Conservation (phyloP, 1,140 invertebrate genomes). For the Atta cephalotes region DNA sequence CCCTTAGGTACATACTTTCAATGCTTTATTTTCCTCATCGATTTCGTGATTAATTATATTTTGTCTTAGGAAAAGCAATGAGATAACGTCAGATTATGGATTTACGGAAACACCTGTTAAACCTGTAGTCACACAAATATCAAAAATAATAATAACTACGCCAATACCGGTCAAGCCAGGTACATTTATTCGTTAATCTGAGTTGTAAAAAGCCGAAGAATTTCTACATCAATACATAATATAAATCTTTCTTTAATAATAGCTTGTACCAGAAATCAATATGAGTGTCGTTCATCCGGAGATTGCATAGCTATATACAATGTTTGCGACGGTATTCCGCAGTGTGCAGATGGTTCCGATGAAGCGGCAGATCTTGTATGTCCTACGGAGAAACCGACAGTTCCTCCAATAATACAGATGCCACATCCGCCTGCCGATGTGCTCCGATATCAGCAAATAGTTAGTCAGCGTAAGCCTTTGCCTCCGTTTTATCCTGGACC, state of each 20-base stretch:
- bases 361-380: slow-evolving; percentile 94
- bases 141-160: slow-evolving; percentile 76
- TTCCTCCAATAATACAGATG: slow-evolving; percentile 71
- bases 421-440: slow-evolving; percentile 65
- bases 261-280: slow-evolving; percentile 93
- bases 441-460: slow-evolving; percentile 80
- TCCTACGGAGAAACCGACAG: slow-evolving; percentile 86
- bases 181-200: slow-evolving; percentile 25
- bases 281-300: slow-evolving; percentile 93
- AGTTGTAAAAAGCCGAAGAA: slow-evolving; percentile 7
- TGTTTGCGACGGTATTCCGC: slow-evolving; percentile 97
- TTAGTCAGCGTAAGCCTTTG: slow-evolving; percentile 76
- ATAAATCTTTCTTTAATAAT: slow-evolving; percentile 40
- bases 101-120: slow-evolving; percentile 75
- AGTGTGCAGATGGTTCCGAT: slow-evolving; percentile 96
- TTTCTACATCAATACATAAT: slow-evolving; percentile 16
- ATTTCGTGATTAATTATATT: slow-evolving; percentile 34
- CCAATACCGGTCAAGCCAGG: slow-evolving; percentile 74
- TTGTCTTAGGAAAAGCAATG: slow-evolving; percentile 72
- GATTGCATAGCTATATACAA: slow-evolving; percentile 99
- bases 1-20: slow-evolving; percentile 88
- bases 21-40: background rate
- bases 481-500: slow-evolving; percentile 73
- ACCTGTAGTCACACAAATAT: slow-evolving; percentile 69
- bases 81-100: slow-evolving; percentile 74